A percentile compares a stretch with the other conserved stretches of the same genome.
These are phyloP conservation scores for Gymnoscopelus microlampas DNA, from an alignment of 2,797 vertebrate species.

Conservation along the genomic window DNA sequence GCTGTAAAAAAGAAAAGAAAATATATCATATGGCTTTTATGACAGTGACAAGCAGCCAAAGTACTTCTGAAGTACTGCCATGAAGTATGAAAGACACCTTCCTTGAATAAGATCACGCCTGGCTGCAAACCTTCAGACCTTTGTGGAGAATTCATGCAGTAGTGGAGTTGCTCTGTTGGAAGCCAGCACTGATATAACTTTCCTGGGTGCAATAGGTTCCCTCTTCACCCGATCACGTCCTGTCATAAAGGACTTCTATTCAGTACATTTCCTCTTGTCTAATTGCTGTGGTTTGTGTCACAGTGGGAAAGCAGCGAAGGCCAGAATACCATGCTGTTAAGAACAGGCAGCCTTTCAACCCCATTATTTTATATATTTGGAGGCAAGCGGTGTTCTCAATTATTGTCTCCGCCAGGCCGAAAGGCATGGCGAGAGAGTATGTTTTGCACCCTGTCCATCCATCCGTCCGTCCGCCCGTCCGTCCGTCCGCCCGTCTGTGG, in stretches of 20 bases:
- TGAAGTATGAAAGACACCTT: conserved; percentile 15
- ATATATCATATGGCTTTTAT: neutral
- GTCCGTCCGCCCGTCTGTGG: too few species aligned
- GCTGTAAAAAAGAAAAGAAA: conserved; percentile 3
- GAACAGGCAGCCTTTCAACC: conserved; percentile 45
- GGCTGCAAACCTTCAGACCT: neutral
- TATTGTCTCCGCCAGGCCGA: too few species aligned
- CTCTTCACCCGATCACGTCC: conserved; percentile 42
- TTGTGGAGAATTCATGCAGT: conserved; percentile 15
- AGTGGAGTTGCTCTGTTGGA: conserved; percentile 22
- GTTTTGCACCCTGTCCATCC: too few species aligned
- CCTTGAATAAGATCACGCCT: neutral
- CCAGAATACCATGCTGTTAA: conserved; percentile 41
- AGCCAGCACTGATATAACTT: neutral
- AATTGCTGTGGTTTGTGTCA: conserved; percentile 68
- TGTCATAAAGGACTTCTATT: conserved; percentile 40
- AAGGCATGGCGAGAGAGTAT: too few species aligned
- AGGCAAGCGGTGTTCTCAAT: conserved; percentile 33
- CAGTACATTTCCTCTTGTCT: conserved; percentile 33
- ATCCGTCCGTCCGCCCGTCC: too few species aligned
- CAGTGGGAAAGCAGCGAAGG: conserved; percentile 48
- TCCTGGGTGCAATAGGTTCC: conserved; percentile 17
- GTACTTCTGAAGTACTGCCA: neutral
- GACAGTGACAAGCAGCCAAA: conserved; percentile 1
- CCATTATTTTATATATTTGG: conserved; percentile 66